A percentile compares a stretch with the other conserved stretches of the same genome.
These are phyloP conservation scores for Notoglanidium macrostoma DNA, from an alignment of 2,797 vertebrate genomes.

Conservation along the genomic window DNA sequence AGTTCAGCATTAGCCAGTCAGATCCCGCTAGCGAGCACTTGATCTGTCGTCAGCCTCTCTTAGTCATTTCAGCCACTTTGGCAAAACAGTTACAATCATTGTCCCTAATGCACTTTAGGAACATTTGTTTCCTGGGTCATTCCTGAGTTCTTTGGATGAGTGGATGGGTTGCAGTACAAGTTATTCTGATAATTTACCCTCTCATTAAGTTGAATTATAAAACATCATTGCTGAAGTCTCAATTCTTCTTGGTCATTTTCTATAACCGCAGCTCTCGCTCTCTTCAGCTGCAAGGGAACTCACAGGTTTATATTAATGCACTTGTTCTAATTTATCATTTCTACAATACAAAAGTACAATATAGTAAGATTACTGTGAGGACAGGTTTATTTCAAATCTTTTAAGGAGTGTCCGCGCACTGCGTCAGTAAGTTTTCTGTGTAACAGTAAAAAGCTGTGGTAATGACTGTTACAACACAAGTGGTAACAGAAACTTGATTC, in stretches of 20 bases:
- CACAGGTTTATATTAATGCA: not conserved
- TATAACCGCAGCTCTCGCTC: not conserved
- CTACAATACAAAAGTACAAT: not conserved
- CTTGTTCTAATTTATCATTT: not conserved
- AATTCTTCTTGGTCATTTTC: too few species aligned
- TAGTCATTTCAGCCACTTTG: not conserved
- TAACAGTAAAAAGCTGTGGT: not conserved
- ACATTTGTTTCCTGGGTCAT: not conserved
- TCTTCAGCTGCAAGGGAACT: not conserved
- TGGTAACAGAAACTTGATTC: not conserved
- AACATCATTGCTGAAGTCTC: not conserved
- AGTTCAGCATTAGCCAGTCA: slow-evolving; percentile 43
- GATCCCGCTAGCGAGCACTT: slow-evolving; percentile 1
- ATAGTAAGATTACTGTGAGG: not conserved
- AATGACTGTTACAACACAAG: not conserved
- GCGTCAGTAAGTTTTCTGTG: not conserved
- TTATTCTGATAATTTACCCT: not conserved
- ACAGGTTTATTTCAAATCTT: not conserved
- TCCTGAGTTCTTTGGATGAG: not conserved
- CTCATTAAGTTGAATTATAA: not conserved
- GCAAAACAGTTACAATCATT: not conserved
- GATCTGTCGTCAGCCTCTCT: not conserved
- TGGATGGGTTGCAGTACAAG: not conserved
- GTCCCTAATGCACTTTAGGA: not conserved
- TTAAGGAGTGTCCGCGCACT: not conserved